phyloP scores from a whole-genome alignment of 2,888 invertebrate genomes.

The Gastrophysa polygoni region DNA sequence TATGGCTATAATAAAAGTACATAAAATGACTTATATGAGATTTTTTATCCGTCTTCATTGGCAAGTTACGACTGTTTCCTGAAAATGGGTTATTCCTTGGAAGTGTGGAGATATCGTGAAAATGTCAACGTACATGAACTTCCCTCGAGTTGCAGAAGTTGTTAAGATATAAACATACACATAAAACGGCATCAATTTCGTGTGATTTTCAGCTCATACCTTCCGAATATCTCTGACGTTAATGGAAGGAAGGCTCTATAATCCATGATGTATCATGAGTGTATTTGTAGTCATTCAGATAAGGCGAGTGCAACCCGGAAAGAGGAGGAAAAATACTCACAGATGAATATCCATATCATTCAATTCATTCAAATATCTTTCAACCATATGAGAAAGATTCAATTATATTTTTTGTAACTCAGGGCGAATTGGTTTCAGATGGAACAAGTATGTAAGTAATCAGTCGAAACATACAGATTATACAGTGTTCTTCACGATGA shows the following conservation, averaged over 20 bases:
- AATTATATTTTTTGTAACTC: too few relatives aligned
- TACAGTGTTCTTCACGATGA: too few relatives aligned
- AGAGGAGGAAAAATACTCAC: too few relatives aligned
- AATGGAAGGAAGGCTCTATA: not conserved
- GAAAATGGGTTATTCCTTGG: constrained; percentile 8
- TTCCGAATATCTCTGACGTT: not conserved
- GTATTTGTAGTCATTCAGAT: too few relatives aligned
- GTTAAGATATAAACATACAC: not conserved
- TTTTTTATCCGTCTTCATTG: constrained; percentile 19
- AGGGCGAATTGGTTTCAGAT: too few relatives aligned
- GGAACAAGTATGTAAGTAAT: too few relatives aligned
- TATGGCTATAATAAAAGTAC: constrained; percentile 19
- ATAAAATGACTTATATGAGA: constrained; percentile 26
- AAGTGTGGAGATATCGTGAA: not conserved
- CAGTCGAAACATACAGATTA: too few relatives aligned
- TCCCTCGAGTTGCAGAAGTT: not conserved
- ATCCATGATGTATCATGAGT: not conserved
- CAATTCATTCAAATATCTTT: too few relatives aligned
- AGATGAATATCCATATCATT: too few relatives aligned
- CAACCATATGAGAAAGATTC: too few relatives aligned
- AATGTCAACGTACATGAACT: not conserved
- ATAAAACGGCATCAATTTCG: not conserved
- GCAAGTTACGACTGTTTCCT: constrained; percentile 22
- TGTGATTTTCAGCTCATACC: not conserved
- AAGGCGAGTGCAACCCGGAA: too few relatives aligned